Evolutionary conservation across 2,797 vertebrate species (phyloP).

Genomic region (Siniperca undulata): DNA sequence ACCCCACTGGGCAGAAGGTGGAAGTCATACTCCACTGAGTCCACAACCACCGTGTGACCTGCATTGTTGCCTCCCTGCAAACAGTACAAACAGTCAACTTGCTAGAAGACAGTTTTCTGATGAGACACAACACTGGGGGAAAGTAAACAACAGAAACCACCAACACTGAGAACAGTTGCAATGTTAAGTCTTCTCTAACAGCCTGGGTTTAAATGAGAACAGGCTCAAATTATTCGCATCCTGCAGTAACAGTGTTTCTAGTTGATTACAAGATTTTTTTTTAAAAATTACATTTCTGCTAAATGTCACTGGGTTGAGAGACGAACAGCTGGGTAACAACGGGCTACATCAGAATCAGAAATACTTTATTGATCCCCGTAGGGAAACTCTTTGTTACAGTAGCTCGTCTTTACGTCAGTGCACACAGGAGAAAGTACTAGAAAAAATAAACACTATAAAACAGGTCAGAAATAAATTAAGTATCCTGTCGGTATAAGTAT

Average conservation of each 20-base stretch:
- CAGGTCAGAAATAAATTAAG: too few species aligned
- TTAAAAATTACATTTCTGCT: background rate
- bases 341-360: too few species aligned
- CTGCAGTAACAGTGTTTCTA: background rate
- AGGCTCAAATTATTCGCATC: background rate
- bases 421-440: too few species aligned
- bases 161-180: background rate
- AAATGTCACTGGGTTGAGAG: background rate
- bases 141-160: background rate
- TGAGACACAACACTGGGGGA: background rate
- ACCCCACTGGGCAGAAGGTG: conserved; percentile 90
- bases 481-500: too few species aligned
- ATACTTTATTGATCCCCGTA: too few species aligned
- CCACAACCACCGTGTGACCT: conserved; percentile 90
- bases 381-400: too few species aligned
- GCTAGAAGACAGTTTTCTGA: background rate
- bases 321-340: background rate
- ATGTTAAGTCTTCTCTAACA: background rate
- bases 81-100: conserved; percentile 32
- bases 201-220: background rate
- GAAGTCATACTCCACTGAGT: conserved; percentile 88
- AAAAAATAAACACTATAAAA: too few species aligned
- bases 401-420: too few species aligned
- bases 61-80: conserved; percentile 90
- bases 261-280: background rate